Evolutionary conservation across 2,797 vertebrate genomes (phyloP).

Genomic region (Coracias cyanogaster): DNA sequence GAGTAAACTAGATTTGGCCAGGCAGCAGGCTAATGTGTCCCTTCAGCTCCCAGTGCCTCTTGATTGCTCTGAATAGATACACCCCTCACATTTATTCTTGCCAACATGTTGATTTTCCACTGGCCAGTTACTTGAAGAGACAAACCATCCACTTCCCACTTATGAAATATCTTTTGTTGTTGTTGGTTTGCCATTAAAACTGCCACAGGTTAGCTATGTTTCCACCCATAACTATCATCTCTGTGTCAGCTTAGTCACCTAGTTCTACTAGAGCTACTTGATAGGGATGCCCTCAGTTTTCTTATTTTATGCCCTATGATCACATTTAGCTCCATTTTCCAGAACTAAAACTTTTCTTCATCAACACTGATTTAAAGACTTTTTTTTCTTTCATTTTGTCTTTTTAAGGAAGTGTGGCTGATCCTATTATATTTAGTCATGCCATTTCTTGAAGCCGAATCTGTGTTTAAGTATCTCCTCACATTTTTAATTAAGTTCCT

Average conservation of each 20-base stretch:
- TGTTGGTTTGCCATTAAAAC: background rate
- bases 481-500: background rate
- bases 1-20: background rate
- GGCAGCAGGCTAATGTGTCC: rapidly evolving
- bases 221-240: background rate
- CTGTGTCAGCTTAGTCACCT: background rate
- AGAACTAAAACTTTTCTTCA: background rate
- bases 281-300: background rate
- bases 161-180: background rate
- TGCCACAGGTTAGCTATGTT: background rate
- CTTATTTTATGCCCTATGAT: background rate
- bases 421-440: background rate
- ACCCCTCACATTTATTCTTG: background rate
- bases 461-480: background rate
- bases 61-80: background rate
- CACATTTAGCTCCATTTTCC: background rate
- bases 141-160: background rate
- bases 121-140: background rate
- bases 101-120: background rate
- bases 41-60: background rate
- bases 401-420: background rate
- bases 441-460: background rate
- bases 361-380: background rate
- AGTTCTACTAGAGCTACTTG: background rate
- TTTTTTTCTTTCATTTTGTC: background rate